These are phyloP conservation scores for Xiphorhynchus erythropygius DNA, from an alignment of 2,797 vertebrate species.

Conservation along the genomic window DNA sequence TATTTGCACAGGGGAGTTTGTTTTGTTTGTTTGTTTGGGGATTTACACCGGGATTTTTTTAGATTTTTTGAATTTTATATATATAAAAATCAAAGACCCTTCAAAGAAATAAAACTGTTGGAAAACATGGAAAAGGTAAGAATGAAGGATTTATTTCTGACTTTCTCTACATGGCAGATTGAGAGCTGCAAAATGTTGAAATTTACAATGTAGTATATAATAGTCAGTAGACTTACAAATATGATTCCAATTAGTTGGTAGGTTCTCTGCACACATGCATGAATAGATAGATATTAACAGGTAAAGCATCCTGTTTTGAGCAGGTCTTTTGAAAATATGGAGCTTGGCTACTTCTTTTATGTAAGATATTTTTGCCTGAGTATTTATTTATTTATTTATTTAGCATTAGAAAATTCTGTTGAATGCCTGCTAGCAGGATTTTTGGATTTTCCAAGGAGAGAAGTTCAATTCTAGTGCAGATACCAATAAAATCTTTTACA, in stretches of 20 bases:
- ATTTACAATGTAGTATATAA: background rate
- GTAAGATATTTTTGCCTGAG: background rate
- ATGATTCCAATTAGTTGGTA: background rate
- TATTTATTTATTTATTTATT: constrained; percentile 67
- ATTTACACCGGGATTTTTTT: background rate
- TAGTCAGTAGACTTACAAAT: background rate
- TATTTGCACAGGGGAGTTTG: background rate
- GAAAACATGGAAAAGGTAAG: background rate
- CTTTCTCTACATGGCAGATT: background rate
- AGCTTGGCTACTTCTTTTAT: background rate
- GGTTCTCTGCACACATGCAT: background rate
- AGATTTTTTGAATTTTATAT: background rate
- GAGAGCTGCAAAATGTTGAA: background rate
- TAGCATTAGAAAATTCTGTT: constrained; percentile 13
- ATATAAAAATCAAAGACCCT: background rate
- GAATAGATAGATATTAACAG: background rate
- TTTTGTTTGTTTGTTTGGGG: background rate
- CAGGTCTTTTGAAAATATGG: background rate
- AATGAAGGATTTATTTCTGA: constrained; percentile 36
- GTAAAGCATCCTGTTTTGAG: background rate
- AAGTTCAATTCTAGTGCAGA: background rate
- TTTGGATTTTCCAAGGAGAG: background rate
- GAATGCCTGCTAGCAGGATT: background rate
- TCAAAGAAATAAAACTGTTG: background rate
- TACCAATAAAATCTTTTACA: background rate